Evolutionary conservation across 1,140 invertebrate genomes (phyloP).

Genomic region (Paralvinella palmiformis): DNA sequence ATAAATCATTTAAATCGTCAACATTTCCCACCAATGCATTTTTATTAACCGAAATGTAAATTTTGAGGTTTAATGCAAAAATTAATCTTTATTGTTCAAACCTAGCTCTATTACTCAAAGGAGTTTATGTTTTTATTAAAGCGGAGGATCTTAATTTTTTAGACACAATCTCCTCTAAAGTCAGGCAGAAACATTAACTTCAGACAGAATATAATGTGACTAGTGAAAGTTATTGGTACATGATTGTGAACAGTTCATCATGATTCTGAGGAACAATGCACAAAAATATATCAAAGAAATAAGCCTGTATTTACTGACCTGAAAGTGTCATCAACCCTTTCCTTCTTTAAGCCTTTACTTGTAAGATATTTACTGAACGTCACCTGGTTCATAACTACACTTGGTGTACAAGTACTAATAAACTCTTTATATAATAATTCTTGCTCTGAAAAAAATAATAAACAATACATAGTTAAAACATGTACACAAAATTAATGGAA

Average conservation of each 20-base stretch:
- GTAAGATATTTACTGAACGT: constrained; percentile 42
- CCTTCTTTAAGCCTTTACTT: constrained; percentile 34
- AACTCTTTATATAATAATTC: constrained; percentile 48
- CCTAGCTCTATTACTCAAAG: too few species aligned
- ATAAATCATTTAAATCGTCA: too few species aligned
- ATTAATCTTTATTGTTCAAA: too few species aligned
- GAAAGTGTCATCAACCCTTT: constrained; percentile 34
- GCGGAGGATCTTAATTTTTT: too few species aligned
- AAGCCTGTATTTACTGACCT: constrained; percentile 31
- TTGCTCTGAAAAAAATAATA: constrained; percentile 42
- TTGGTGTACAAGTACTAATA: constrained; percentile 37
- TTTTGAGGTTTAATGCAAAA: too few species aligned
- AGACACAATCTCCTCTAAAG: not conserved
- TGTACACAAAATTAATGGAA: constrained; percentile 1
- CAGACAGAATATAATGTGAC: not conserved
- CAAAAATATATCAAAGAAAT: not conserved
- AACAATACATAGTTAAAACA: constrained; percentile 8
- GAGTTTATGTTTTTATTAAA: too few species aligned
- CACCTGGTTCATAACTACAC: constrained; percentile 39
- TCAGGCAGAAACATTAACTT: not conserved
- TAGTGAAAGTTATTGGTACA: not conserved
- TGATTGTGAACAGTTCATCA: not conserved
- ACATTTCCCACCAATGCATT: too few species aligned
- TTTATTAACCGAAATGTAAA: too few species aligned
- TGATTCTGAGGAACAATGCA: not conserved